phyloP scores from a whole-genome alignment of 2,888 invertebrate genomes.

The Euplexia lucipara region DNA sequence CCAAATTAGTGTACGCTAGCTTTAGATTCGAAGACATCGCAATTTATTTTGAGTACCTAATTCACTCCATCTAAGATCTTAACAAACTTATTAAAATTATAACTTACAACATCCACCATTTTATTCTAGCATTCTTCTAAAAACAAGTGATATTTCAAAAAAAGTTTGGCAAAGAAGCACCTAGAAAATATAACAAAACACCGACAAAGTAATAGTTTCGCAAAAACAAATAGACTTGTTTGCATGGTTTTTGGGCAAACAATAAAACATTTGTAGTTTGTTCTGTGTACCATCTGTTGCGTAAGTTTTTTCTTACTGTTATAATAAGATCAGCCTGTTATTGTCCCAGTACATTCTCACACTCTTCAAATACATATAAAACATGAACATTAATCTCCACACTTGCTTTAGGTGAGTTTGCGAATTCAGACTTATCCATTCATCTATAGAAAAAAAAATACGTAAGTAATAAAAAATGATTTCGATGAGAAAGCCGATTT shows the following conservation, averaged over 20 bases:
- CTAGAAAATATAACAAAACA: constrained; percentile 33
- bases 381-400: too few species aligned
- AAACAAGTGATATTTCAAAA: constrained; percentile 36
- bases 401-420: too few species aligned
- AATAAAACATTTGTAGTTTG: constrained; percentile 9
- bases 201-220: constrained; percentile 20
- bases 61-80: background rate
- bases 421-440: too few species aligned
- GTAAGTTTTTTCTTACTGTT: constrained; percentile 9
- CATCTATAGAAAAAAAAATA: too few species aligned
- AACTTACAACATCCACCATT: background rate
- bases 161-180: constrained; percentile 11
- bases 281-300: constrained; percentile 3
- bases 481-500: too few species aligned
- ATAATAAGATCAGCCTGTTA: too few species aligned
- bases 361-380: too few species aligned
- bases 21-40: background rate
- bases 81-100: background rate
- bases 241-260: constrained; percentile 14
- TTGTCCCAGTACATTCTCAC: too few species aligned
- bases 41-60: background rate
- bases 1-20: background rate
- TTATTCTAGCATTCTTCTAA: background rate
- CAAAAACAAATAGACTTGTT: constrained; percentile 26
- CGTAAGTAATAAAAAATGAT: too few species aligned